Evolutionary conservation across 2,113 vertebrate species (phyloP).

Genomic region (Rissa tridactyla): DNA sequence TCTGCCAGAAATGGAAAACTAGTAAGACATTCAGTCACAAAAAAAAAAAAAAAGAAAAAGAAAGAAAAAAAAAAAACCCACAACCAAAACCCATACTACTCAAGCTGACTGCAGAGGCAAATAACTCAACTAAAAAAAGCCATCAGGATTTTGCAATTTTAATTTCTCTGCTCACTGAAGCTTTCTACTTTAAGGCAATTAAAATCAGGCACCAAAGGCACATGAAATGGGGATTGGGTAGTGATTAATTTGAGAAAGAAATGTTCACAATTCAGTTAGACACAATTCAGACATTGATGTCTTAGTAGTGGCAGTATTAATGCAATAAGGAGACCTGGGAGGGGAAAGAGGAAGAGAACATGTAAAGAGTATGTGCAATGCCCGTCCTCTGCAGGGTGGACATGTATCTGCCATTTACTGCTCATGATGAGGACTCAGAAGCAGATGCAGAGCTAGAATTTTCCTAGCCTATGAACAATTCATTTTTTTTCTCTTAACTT

Average conservation of each 20-base stretch:
- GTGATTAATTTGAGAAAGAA: constrained; percentile 47
- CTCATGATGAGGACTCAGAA: background rate
- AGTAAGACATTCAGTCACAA: background rate
- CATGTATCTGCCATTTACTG: background rate
- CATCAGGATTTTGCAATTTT: constrained; percentile 44
- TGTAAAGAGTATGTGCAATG: background rate
- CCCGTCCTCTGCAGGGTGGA: background rate
- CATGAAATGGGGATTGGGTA: background rate
- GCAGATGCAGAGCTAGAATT: background rate
- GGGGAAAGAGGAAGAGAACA: background rate
- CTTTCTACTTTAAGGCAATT: constrained; percentile 65
- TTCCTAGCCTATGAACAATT: background rate
- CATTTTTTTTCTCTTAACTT: background rate
- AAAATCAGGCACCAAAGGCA: constrained; percentile 56
- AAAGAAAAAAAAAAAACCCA: no score
- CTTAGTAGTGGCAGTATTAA: background rate
- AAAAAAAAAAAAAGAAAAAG: background rate
- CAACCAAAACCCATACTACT: background rate
- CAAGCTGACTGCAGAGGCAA: background rate
- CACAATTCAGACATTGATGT: background rate
- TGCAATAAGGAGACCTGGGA: background rate
- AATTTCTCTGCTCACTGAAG: constrained; percentile 68
- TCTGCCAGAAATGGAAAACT: background rate
- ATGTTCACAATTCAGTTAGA: background rate
- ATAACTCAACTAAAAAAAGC: constrained; percentile 8